Percentiles rank a stretch among this genome's conserved stretches.
These are phyloP conservation scores for Zosterops japonicus DNA, from an alignment of 2,113 vertebrate species.

Conservation along the genomic window DNA sequence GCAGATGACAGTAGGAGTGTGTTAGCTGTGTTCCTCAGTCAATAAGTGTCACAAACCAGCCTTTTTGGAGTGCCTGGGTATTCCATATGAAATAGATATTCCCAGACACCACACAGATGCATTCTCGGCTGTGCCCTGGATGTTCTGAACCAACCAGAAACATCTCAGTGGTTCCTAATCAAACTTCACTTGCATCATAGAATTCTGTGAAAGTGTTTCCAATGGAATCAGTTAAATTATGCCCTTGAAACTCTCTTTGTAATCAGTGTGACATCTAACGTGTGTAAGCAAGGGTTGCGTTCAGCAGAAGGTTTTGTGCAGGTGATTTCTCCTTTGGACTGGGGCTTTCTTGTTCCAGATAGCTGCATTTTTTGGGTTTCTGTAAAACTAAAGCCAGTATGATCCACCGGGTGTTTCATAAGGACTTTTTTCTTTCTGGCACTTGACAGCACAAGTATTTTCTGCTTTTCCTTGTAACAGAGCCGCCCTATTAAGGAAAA, in stretches of 20 bases:
- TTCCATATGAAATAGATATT: neutral
- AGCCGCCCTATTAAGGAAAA: neutral
- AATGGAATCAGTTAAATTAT: neutral
- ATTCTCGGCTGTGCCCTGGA: neutral
- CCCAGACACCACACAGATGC: fast-evolving
- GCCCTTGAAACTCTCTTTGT: neutral
- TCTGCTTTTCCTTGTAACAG: neutral
- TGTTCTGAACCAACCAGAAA: neutral
- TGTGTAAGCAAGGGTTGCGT: fast-evolving
- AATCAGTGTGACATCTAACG: neutral
- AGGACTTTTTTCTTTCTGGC: neutral
- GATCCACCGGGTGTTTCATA: neutral
- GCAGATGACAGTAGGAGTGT: neutral
- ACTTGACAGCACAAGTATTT: neutral
- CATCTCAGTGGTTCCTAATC: neutral
- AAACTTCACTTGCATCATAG: fast-evolving
- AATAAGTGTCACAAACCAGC: neutral
- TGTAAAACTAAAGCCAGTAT: fast-evolving
- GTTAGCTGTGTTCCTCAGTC: neutral
- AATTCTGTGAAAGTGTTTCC: neutral
- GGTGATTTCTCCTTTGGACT: neutral
- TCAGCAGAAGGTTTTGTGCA: neutral
- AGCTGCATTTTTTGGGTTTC: fast-evolving
- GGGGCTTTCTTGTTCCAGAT: neutral
- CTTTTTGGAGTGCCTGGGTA: neutral